Evolutionary conservation across 2,797 vertebrate species (phyloP), one percentile per base, ranked within the genome.

Genomic region (Mus minutoides): DNA sequence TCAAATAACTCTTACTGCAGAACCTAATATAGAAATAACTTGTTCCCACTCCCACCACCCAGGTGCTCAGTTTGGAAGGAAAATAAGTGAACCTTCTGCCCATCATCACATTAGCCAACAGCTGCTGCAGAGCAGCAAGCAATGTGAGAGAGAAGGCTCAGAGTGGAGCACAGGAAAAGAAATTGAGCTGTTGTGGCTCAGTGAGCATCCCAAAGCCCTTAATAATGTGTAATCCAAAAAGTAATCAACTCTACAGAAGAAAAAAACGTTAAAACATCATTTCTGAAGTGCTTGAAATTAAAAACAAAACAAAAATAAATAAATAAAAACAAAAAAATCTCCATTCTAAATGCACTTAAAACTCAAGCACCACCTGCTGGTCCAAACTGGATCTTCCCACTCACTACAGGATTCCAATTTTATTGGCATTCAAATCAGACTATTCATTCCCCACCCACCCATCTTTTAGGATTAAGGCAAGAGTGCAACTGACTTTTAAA

Each of bases 361-460:
- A 95, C 94, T 95, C 91, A 97, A 97, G 83, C 67, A 88, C 97
- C 97, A 67, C 2, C 0, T 91, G 76, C 67, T 95, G 95, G 95
- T 84, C 95, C 87, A 76, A 80, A 79, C 78, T 97, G 76, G 77
- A 95, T 73, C 95, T 86, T 94, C 88, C 94, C 78, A 95, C 6
- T 31, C 60, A 91, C 37, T n/a, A 73, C 60, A 75, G 58, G 90
- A 71, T 75, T 95, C 24, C 71, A 40, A 29, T 79, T 95, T 75
- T 73, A 97, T 96, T 80, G 77, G 84, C 60, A 91, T 92, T 95
- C 83, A 75, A 54, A 88, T 91, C 69, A 94, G 54, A 77, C 26
- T 86, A 93, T 94, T 91, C 67, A 91, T 8, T 84, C 77, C 86
- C 87, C 16, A 21, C 2, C 8, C 24, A 13, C 3, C 14, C 24